Conservation (phyloP, 2,113 vertebrate species). For the Hippocampus comes region DNA sequence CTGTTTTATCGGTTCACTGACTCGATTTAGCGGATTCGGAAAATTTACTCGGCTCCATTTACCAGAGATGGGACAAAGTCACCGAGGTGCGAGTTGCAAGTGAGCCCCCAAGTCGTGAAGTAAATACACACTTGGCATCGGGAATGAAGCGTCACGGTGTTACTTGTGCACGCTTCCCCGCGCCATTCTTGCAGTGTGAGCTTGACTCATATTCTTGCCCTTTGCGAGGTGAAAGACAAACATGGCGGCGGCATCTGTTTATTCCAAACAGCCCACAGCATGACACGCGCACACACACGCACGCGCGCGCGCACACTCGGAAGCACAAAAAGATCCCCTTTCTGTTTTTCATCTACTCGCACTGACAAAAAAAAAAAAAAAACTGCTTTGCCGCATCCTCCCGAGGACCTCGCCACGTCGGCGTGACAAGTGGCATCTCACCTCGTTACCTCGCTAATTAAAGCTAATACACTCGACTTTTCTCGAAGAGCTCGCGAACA, state of each 20-base stretch:
- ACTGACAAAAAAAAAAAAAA: not conserved
- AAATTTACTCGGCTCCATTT: too few relatives aligned
- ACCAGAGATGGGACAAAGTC: too few relatives aligned
- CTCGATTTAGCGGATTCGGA: too few relatives aligned
- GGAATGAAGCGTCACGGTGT: not conserved
- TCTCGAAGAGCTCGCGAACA: not conserved
- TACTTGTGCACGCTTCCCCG: not conserved
- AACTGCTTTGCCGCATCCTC: slow-evolving; percentile 13
- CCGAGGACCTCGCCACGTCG: slow-evolving; percentile 8
- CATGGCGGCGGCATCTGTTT: slow-evolving; percentile 53
- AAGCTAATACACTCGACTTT: slow-evolving; percentile 14
- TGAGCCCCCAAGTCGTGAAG: too few relatives aligned
- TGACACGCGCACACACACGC: slow-evolving; percentile 14
- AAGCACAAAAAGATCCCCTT: slow-evolving; percentile 12
- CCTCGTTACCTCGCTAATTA: slow-evolving; percentile 29
- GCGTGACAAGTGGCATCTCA: slow-evolving; percentile 14
- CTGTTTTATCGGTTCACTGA: too few relatives aligned
- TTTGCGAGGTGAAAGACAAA: slow-evolving; percentile 37
- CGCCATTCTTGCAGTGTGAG: not conserved
- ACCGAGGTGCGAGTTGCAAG: too few relatives aligned
- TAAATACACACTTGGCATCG: not conserved
- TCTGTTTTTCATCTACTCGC: slow-evolving; percentile 27
- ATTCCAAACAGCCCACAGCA: slow-evolving; percentile 59
- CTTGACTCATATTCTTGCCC: slow-evolving; percentile 3
- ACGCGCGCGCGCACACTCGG: too few relatives aligned